These are phyloP conservation scores for Hirtodrosophila trivittata DNA, from an alignment of 2,888 invertebrate genomes.

Conservation along the genomic window DNA sequence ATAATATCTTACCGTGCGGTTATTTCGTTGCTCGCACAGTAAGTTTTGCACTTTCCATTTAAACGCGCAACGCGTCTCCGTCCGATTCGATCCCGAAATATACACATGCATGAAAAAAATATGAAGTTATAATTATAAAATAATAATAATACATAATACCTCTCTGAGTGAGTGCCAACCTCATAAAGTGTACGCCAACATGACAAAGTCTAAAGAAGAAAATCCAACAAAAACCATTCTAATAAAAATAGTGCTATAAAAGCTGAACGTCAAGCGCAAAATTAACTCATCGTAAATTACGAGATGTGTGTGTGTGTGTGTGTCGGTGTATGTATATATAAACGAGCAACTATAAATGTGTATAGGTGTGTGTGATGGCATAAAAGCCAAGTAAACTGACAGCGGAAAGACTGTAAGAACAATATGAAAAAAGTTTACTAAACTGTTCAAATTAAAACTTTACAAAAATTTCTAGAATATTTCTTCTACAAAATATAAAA, in stretches of 20 bases:
- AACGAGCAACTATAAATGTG: constrained; percentile 20
- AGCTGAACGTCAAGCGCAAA: constrained; percentile 42
- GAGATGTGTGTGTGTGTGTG: constrained; percentile 26
- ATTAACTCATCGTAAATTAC: constrained; percentile 67
- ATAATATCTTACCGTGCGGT: constrained; percentile 76
- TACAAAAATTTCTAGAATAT: no score
- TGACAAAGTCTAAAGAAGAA: constrained; percentile 45
- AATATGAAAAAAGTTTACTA: no score
- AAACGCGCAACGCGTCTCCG: constrained; percentile 60
- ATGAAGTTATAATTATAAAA: constrained; percentile 29
- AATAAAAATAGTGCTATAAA: constrained; percentile 67
- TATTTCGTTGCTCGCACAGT: constrained; percentile 77
- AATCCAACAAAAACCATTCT: constrained; percentile 41
- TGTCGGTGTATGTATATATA: constrained; percentile 13
- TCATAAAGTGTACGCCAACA: constrained; percentile 16
- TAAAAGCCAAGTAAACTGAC: constrained; percentile 16
- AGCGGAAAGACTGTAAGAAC: background rate
- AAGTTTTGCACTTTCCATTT: constrained; percentile 79
- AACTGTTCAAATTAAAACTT: no score
- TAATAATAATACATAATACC: constrained; percentile 1
- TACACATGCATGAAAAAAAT: background rate
- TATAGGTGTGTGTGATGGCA: constrained; percentile 13
- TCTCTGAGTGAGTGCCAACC: no score
- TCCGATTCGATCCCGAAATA: constrained; percentile 10
- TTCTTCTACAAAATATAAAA: no score